Conservation (phyloP, 2,113 vertebrate species). For the Pimephales promelas region DNA sequence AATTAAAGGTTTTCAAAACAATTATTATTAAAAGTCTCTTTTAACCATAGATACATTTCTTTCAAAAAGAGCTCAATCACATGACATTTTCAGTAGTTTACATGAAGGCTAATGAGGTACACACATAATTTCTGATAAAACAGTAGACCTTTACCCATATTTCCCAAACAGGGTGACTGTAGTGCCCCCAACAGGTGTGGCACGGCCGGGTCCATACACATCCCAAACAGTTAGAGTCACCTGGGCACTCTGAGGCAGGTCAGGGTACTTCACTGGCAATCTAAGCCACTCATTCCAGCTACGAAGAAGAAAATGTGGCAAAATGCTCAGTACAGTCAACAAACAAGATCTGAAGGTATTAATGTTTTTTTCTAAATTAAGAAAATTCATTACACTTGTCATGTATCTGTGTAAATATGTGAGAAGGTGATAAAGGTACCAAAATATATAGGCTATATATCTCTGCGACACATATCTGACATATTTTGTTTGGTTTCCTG, state of each 20-base stretch:
- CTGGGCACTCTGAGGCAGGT: conserved; percentile 93
- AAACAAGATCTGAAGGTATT: not conserved
- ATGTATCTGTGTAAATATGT: not conserved
- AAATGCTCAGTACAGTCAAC: not conserved
- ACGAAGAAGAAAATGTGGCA: not conserved
- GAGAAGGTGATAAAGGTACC: not conserved
- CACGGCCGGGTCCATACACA: conserved; percentile 92
- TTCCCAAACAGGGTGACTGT: conserved; percentile 96
- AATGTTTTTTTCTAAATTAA: not conserved
- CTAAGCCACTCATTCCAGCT: conserved; percentile 99
- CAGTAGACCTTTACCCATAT: conserved; percentile 82
- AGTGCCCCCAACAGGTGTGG: conserved; percentile 93
- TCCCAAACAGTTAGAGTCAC: conserved; percentile 97
- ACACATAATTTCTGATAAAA: not conserved
- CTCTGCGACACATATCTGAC: not conserved
- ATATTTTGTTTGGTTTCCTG: not conserved
- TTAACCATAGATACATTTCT: too few species aligned
- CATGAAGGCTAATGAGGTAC: not conserved
- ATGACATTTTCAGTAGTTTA: not conserved
- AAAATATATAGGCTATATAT: not conserved
- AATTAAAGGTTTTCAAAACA: not conserved
- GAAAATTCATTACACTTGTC: not conserved
- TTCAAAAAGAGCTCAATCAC: not conserved
- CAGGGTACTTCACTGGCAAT: conserved; percentile 94
- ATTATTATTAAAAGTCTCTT: too few species aligned